These are phyloP conservation scores for Sinosuthora webbiana DNA, from an alignment of 2,113 vertebrate genomes.

Conservation along the genomic window DNA sequence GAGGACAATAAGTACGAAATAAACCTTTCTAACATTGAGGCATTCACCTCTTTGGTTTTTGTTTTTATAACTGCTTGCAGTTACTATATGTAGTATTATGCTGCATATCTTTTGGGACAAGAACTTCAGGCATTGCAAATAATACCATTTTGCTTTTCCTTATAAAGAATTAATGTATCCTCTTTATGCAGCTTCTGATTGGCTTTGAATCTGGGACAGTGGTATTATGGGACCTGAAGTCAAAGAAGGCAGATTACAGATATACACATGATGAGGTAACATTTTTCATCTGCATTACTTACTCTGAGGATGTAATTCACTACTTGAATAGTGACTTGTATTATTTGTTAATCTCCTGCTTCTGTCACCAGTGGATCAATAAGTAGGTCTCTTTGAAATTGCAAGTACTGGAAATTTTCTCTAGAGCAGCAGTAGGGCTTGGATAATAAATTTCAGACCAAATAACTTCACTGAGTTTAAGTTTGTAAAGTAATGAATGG, in stretches of 20 bases:
- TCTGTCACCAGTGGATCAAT: background rate
- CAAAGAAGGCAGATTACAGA: conserved; percentile 98
- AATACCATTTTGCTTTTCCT: background rate
- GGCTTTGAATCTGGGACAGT: conserved; percentile 97
- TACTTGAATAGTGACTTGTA: background rate
- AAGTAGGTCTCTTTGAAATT: background rate
- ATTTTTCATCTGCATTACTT: background rate
- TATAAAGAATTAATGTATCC: background rate
- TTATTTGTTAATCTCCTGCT: background rate
- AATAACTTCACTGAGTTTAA: background rate
- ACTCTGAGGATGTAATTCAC: background rate
- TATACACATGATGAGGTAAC: conserved; percentile 98
- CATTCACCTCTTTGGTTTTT: background rate
- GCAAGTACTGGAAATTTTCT: background rate
- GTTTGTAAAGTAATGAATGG: background rate
- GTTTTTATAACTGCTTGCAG: background rate
- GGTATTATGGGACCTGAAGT: conserved; percentile 97
- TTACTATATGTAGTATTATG: background rate
- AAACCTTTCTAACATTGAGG: background rate
- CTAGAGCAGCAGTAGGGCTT: background rate
- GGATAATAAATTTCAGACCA: background rate
- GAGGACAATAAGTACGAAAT: background rate
- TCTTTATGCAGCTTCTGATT: conserved; percentile 90
- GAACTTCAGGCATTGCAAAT: conserved; percentile 49
- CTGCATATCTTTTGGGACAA: background rate